Percentiles rank a stretch among this genome's conserved stretches.
Conservation (phyloP, 2,797 vertebrate genomes). For the Xenops minutus region DNA sequence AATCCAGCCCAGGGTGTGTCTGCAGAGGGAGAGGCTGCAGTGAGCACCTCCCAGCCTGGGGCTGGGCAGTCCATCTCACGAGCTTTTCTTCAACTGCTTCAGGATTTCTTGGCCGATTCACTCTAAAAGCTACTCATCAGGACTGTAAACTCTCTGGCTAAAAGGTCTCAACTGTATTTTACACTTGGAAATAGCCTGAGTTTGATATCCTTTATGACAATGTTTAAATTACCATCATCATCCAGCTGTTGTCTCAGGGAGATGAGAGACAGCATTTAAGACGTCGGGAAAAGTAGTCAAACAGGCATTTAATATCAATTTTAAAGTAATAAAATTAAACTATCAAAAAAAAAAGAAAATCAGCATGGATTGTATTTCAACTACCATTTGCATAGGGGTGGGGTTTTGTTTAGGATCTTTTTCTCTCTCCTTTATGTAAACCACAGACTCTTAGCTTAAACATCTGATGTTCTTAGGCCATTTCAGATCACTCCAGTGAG, state of each 20-base stretch:
- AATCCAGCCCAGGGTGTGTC: not conserved
- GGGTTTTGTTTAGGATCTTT: not conserved
- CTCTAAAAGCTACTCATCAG: not conserved
- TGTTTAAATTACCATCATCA: not conserved
- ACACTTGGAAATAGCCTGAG: not conserved
- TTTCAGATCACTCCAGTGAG: not conserved
- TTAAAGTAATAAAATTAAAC: not conserved
- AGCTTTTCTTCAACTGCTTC: accelerated
- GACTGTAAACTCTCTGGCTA: not conserved
- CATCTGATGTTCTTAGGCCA: not conserved
- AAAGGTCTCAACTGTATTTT: not conserved
- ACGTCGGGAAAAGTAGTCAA: not conserved
- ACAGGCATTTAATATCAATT: not conserved
- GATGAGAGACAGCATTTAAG: not conserved
- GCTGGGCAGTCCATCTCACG: not conserved
- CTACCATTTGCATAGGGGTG: not conserved
- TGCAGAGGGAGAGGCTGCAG: not conserved
- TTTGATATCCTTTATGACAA: not conserved
- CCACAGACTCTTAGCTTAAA: not conserved
- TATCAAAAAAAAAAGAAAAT: not conserved
- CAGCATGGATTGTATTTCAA: not conserved
- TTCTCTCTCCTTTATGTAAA: not conserved
- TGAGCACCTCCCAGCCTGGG: not conserved
- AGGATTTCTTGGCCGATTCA: not conserved
- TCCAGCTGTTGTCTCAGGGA: not conserved